Percentiles rank a stretch among this genome's conserved stretches.
Conservation (phyloP, 2,113 vertebrate species). For the Myotis davidii region DNA sequence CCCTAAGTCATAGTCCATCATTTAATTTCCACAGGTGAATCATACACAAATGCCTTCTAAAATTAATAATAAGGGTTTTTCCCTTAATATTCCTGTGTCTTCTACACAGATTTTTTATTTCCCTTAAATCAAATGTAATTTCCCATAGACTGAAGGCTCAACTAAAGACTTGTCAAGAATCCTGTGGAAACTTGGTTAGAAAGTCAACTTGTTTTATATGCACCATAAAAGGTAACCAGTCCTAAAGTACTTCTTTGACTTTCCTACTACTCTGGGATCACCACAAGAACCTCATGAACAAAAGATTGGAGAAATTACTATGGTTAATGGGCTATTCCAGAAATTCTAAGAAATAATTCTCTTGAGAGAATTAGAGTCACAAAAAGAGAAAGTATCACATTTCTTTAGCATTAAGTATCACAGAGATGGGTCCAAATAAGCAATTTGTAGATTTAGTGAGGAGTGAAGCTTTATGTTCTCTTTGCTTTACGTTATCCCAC, state of each 20-base stretch:
- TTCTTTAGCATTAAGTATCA: not conserved
- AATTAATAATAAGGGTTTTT: not conserved
- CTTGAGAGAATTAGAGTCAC: not conserved
- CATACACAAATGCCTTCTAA: not conserved
- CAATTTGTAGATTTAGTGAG: not conserved
- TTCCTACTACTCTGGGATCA: not conserved
- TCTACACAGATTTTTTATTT: not conserved
- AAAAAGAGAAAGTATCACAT: not conserved
- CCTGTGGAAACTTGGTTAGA: not conserved
- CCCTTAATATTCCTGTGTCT: not conserved
- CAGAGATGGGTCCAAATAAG: not conserved
- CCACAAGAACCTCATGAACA: not conserved
- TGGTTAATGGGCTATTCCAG: not conserved
- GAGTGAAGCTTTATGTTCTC: not conserved
- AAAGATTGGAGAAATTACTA: not conserved
- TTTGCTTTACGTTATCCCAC: not conserved
- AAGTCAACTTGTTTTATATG: not conserved
- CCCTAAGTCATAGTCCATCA: not conserved
- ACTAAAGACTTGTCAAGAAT: not conserved
- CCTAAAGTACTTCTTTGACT: not conserved
- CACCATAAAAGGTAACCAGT: not conserved
- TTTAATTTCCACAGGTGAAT: not conserved
- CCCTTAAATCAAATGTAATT: not conserved
- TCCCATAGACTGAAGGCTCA: not conserved
- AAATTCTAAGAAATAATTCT: slow-evolving; percentile 36